A percentile compares a stretch with the other conserved stretches of the same genome.
phyloP scores from a whole-genome alignment of 2,113 vertebrate species.

The Australoheros scitulus region DNA sequence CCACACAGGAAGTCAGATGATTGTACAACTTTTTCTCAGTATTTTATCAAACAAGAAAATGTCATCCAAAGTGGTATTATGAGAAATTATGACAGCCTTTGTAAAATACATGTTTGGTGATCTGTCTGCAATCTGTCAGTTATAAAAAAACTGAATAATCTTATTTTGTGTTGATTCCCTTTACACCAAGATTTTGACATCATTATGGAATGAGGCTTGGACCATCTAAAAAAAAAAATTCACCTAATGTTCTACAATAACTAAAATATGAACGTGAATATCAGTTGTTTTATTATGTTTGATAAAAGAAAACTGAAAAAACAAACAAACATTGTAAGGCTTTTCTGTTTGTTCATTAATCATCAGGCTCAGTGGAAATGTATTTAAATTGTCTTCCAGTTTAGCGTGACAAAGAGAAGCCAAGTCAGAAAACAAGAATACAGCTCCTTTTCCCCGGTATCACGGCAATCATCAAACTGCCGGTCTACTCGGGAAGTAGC shows the following conservation, averaged over 20 bases:
- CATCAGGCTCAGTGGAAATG: no score
- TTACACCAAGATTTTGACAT: conserved; percentile 28
- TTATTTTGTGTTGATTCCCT: conserved; percentile 11
- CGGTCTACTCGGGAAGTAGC: neutral
- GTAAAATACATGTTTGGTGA: conserved; percentile 5
- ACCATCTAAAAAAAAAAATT: neutral
- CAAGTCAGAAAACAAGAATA: neutral
- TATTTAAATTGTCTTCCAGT: conserved; percentile 4
- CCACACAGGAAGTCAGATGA: neutral
- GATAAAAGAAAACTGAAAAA: neutral
- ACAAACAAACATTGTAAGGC: no score
- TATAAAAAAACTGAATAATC: neutral
- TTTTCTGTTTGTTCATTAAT: no score
- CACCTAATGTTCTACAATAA: neutral
- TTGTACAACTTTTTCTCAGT: neutral
- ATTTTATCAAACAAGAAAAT: conserved; percentile 6
- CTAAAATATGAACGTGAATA: neutral
- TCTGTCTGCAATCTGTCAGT: neutral
- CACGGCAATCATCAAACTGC: neutral
- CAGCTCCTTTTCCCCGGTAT: fast-evolving
- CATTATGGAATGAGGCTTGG: neutral
- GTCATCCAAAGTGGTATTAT: neutral
- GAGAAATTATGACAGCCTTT: neutral
- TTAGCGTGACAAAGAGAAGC: neutral
- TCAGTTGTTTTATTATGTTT: no score